These are phyloP conservation scores for Yponomeuta malinellus DNA, from an alignment of 2,888 invertebrate genomes.

Conservation along the genomic window DNA sequence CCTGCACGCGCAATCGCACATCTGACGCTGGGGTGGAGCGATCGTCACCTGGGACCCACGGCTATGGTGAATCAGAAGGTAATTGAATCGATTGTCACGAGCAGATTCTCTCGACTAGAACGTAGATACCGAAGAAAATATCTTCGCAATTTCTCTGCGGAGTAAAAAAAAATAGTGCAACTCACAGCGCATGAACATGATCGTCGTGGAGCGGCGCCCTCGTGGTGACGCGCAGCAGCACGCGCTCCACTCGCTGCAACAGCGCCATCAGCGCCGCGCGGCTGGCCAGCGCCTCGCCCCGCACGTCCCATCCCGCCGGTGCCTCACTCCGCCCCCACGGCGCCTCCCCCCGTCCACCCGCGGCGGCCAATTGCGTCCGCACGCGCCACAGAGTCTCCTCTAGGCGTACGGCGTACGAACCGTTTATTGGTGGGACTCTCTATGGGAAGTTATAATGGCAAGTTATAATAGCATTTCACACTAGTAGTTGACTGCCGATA, in stretches of 20 bases:
- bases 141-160: too few species aligned
- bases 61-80: too few species aligned
- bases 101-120: too few species aligned
- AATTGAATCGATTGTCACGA: too few species aligned
- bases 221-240: slow-evolving; percentile 82
- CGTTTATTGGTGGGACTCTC: slow-evolving; percentile 62
- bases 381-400: slow-evolving; percentile 88
- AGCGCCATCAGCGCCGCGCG: slow-evolving; percentile 91
- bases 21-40: too few species aligned
- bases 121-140: too few species aligned
- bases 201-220: slow-evolving; percentile 41
- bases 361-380: slow-evolving; percentile 26
- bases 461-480: not conserved
- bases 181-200: slow-evolving; percentile 43
- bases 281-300: slow-evolving; percentile 65
- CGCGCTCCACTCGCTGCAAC: slow-evolving; percentile 88
- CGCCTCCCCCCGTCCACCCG: slow-evolving; percentile 12
- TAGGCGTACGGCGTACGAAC: slow-evolving; percentile 75
- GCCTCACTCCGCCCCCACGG: slow-evolving; percentile 21
- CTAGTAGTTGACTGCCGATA: not conserved
- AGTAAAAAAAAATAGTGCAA: not conserved
- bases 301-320: slow-evolving; percentile 36
- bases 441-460: slow-evolving; percentile 26
- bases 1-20: too few species aligned
- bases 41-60: too few species aligned